Evolutionary conservation across 2,797 vertebrate species (phyloP).

Genomic region (Stomatorhinus walkeri): DNA sequence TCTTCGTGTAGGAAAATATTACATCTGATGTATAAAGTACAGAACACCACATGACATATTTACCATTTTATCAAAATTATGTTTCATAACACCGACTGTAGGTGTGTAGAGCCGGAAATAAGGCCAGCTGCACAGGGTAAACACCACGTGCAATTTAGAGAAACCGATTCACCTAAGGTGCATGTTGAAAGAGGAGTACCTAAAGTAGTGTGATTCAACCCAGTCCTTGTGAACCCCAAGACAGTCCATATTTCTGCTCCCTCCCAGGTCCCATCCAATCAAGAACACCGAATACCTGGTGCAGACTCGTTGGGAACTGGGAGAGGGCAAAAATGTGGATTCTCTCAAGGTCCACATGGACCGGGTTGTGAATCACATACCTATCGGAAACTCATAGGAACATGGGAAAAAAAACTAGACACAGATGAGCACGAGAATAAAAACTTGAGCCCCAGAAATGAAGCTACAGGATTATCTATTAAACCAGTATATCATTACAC

Average conservation of each 20-base stretch:
- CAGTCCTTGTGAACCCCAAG: not conserved
- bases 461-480: not conserved
- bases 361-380: not conserved
- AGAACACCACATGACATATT: not conserved
- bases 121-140: not conserved
- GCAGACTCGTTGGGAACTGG: not conserved
- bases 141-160: not conserved
- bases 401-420: not conserved
- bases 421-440: not conserved
- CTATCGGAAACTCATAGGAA: not conserved
- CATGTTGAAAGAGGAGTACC: not conserved
- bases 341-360: not conserved
- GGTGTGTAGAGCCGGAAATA: not conserved
- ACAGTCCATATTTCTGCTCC: not conserved
- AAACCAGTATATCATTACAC: not conserved
- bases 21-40: not conserved
- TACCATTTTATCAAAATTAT: not conserved
- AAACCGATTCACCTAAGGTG: not conserved
- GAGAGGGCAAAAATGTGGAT: not conserved
- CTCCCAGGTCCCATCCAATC: not conserved
- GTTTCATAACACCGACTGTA: not conserved
- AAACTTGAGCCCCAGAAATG: not conserved
- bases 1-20: not conserved
- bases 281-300: not conserved
- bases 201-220: not conserved